phyloP scores from a whole-genome alignment of 2,888 invertebrate species.

The Euphydryas editha region DNA sequence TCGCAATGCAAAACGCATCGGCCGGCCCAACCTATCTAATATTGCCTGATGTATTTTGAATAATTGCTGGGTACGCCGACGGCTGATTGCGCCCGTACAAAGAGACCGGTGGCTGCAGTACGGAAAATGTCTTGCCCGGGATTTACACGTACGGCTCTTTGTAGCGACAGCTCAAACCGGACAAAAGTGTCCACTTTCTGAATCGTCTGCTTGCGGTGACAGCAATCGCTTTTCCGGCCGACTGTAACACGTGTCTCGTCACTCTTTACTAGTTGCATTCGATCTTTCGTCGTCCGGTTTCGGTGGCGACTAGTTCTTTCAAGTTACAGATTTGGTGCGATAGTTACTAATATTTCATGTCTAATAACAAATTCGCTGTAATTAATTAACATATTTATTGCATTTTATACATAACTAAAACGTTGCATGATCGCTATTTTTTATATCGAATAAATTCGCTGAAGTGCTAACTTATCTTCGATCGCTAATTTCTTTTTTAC shows the following conservation, averaged over 20 bases:
- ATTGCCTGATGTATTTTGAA: slow-evolving; percentile 82
- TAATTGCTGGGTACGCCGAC: slow-evolving; percentile 73
- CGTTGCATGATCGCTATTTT: slow-evolving; percentile 26
- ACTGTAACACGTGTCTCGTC: background rate
- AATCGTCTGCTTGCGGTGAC: slow-evolving; percentile 28
- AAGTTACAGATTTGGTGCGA: slow-evolving; percentile 8
- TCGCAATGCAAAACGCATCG: slow-evolving; percentile 82
- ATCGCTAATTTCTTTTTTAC: slow-evolving; percentile 25
- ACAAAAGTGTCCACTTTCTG: slow-evolving; percentile 44
- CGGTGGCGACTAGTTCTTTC: background rate
- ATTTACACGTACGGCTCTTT: slow-evolving; percentile 56
- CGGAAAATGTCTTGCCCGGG: slow-evolving; percentile 73
- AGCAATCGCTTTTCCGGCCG: slow-evolving; percentile 29
- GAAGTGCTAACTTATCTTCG: slow-evolving; percentile 26
- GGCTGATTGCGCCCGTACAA: slow-evolving; percentile 74
- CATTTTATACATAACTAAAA: slow-evolving; percentile 31
- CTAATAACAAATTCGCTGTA: slow-evolving; percentile 21
- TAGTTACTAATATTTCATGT: slow-evolving; percentile 23
- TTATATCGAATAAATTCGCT: slow-evolving; percentile 11
- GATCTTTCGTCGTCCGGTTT: background rate
- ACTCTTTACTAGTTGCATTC: background rate
- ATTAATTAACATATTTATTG: slow-evolving; percentile 33
- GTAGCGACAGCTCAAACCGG: slow-evolving; percentile 36
- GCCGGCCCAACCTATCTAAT: slow-evolving; percentile 79
- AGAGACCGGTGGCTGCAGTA: slow-evolving; percentile 58